Conservation (phyloP, 2,888 invertebrate genomes). For the Philonicus albiceps region DNA sequence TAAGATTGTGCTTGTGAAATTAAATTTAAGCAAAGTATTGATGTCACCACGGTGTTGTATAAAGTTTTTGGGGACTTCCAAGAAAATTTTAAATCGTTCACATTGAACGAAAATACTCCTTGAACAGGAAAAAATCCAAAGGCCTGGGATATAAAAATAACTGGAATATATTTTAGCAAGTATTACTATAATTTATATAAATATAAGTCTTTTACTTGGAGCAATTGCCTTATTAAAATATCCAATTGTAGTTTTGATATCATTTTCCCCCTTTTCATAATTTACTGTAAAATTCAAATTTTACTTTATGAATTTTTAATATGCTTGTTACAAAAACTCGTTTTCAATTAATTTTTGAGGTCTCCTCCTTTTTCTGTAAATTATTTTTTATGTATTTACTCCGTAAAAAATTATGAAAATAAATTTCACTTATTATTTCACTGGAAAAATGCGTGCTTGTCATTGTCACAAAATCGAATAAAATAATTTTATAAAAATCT, state of each 20-base stretch:
- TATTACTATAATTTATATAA: background rate
- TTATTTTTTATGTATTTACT: no score
- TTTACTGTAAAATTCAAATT: background rate
- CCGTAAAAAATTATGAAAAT: no score
- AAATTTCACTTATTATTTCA: background rate
- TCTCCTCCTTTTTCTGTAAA: no score
- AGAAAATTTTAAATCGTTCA: background rate
- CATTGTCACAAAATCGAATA: background rate
- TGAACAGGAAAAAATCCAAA: background rate
- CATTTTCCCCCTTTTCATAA: background rate
- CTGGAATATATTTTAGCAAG: background rate
- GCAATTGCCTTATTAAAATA: background rate
- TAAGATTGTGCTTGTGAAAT: background rate
- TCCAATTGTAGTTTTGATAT: background rate
- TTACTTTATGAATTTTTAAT: background rate
- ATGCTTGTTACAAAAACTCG: no score
- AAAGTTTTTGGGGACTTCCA: background rate
- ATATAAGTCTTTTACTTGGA: background rate
- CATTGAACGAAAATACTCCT: background rate
- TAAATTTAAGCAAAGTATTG: background rate
- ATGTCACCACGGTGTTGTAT: no score
- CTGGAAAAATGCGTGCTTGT: background rate
- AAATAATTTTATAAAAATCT: no score
- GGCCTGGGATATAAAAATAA: background rate
- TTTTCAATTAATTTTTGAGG: no score